Conservation (phyloP, 2,888 invertebrate species). For the Agapostemon virescens region DNA sequence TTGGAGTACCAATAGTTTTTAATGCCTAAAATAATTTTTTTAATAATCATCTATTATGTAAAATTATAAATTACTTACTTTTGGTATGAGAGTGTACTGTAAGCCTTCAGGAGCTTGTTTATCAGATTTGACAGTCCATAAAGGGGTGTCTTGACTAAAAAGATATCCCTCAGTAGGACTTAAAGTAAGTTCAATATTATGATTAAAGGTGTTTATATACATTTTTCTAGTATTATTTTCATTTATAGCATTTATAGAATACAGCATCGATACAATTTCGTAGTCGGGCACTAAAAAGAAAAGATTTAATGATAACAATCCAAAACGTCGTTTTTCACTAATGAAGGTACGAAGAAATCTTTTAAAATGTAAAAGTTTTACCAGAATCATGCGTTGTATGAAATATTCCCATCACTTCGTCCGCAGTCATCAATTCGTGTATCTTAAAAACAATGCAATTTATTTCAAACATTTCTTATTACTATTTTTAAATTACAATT, state of each 20-base stretch:
- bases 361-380: conserved; percentile 29
- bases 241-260: conserved; percentile 48
- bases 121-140: conserved; percentile 67
- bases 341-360: too few species aligned
- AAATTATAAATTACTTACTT: conserved; percentile 1
- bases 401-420: conserved; percentile 68
- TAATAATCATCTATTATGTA: not conserved
- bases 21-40: conserved; percentile 52
- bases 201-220: conserved; percentile 63
- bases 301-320: not conserved
- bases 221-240: conserved; percentile 21
- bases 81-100: conserved; percentile 23
- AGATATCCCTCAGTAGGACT: conserved; percentile 70
- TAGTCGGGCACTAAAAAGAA: conserved; percentile 71
- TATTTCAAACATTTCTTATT: not conserved
- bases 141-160: conserved; percentile 67
- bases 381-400: conserved; percentile 61
- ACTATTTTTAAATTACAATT: not conserved
- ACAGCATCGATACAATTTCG: conserved; percentile 69
- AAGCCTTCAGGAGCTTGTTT: conserved; percentile 11
- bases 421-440: conserved; percentile 68
- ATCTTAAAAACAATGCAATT: conserved; percentile 54
- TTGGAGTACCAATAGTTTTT: conserved; percentile 26
- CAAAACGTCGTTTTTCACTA: not conserved
- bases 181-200: conserved; percentile 68